phyloP scores from a whole-genome alignment of 2,888 invertebrate species.

The Ophioninae sp. region DNA sequence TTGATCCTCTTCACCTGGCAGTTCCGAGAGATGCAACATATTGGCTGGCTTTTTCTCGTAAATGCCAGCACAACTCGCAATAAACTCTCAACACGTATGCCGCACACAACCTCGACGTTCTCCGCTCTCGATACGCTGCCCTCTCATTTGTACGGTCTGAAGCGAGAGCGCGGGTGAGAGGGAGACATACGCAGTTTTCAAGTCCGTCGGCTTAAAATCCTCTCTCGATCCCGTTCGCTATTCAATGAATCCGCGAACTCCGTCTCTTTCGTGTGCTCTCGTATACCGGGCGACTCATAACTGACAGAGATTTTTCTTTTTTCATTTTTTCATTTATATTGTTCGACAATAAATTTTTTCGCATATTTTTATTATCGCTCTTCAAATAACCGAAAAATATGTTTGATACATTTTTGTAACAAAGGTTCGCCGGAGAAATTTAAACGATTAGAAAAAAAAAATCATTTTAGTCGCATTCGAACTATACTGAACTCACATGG shows the following conservation, averaged over 20 bases:
- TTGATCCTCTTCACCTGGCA: conserved; percentile 49
- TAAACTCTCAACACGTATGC: conserved; percentile 53
- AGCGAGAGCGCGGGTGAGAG: conserved; percentile 18
- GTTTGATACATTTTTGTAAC: too few species aligned
- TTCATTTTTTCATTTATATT: too few species aligned
- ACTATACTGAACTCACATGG: too few species aligned
- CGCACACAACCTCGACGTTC: conserved; percentile 20
- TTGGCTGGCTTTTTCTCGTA: conserved; percentile 55
- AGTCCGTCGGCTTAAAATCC: conserved; percentile 20
- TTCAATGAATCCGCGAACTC: conserved; percentile 46
- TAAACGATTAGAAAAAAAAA: too few species aligned
- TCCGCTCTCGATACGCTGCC: neutral
- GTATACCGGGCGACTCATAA: too few species aligned
- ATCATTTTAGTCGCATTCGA: too few species aligned
- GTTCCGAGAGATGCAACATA: conserved; percentile 51
- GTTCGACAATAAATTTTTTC: too few species aligned
- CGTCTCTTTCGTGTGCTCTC: conserved; percentile 31
- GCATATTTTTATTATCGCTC: too few species aligned
- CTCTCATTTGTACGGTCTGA: neutral
- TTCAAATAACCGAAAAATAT: too few species aligned
- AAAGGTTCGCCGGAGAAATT: too few species aligned
- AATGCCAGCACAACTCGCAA: conserved; percentile 52
- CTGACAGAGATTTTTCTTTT: too few species aligned
- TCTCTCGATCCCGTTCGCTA: conserved; percentile 33
- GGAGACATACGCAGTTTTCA: conserved; percentile 18